These are phyloP conservation scores for Crioceris asparagi DNA, from an alignment of 2,888 invertebrate genomes.

Conservation along the genomic window DNA sequence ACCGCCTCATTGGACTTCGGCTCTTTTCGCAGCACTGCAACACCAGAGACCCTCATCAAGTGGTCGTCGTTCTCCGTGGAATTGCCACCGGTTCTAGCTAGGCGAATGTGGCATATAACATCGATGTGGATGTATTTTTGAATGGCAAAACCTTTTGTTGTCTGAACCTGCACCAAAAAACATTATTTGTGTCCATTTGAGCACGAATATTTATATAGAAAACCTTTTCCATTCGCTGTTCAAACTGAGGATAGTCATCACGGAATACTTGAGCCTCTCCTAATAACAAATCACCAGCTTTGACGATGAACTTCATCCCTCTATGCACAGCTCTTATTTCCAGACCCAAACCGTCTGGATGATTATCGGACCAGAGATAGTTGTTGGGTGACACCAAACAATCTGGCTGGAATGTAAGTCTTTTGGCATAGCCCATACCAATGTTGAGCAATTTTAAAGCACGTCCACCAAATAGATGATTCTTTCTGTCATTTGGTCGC, in stretches of 20 bases:
- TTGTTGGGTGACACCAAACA: conserved; percentile 49
- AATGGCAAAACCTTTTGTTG: conserved; percentile 39
- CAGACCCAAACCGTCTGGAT: conserved; percentile 59
- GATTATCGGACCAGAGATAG: conserved; percentile 70
- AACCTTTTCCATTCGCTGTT: conserved; percentile 51
- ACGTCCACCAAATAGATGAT: conserved; percentile 54
- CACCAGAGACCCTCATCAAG: conserved; percentile 56
- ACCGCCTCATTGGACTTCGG: conserved; percentile 45
- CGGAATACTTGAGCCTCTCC: conserved; percentile 60
- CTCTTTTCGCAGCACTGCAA: conserved; percentile 52
- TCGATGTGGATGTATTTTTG: conserved; percentile 58
- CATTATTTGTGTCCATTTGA: too few species aligned
- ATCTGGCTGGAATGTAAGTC: conserved; percentile 60
- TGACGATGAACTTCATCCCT: conserved; percentile 54
- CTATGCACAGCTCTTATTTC: conserved; percentile 55
- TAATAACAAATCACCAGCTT: conserved; percentile 46
- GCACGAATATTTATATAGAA: background rate
- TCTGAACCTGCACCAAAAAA: conserved; percentile 29
- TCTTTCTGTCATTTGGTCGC: conserved; percentile 52
- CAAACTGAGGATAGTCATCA: conserved; percentile 56
- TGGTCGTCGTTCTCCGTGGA: conserved; percentile 48
- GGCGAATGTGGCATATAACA: conserved; percentile 54
- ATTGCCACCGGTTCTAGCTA: conserved; percentile 48
- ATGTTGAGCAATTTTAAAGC: conserved; percentile 52
- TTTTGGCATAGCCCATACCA: conserved; percentile 67